Percentiles rank a stretch among this genome's conserved stretches.
phyloP scores from a whole-genome alignment of 1,140 invertebrate species.

The Sitobion miscanthi region DNA sequence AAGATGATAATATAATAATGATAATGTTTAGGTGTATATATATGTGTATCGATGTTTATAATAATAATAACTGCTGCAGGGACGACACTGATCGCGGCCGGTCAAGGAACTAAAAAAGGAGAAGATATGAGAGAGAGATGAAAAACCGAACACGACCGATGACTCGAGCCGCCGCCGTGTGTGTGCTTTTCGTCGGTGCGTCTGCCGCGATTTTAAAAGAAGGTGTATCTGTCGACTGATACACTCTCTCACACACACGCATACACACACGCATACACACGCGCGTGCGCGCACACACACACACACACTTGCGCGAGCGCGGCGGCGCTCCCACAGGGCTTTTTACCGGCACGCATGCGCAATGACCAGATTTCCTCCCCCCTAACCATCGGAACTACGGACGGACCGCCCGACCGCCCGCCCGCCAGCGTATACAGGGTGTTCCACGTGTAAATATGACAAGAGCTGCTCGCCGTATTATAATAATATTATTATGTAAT shows the following conservation, averaged over 20 bases:
- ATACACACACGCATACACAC: neutral
- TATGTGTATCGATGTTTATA: neutral
- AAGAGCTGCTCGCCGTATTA: neutral
- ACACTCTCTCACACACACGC: neutral
- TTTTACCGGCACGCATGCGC: conserved; percentile 50
- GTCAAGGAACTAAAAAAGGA: conserved; percentile 44
- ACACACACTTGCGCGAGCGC: neutral
- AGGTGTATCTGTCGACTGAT: conserved; percentile 45
- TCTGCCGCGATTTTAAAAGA: conserved; percentile 50
- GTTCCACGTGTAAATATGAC: neutral
- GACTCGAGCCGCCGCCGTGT: conserved; percentile 46
- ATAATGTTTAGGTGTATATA: neutral
- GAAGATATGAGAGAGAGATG: neutral
- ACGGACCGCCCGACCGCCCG: neutral
- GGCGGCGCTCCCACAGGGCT: conserved; percentile 56
- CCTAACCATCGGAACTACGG: neutral
- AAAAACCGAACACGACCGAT: conserved; percentile 49
- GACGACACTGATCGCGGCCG: conserved; percentile 53
- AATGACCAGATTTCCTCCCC: conserved; percentile 41
- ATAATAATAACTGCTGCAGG: conserved; percentile 31
- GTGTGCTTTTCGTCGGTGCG: conserved; percentile 53
- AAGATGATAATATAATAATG: conserved; percentile 2
- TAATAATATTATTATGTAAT: neutral
- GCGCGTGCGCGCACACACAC: no score
- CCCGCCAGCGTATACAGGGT: conserved; percentile 16